Evolutionary conservation across 1,140 invertebrate genomes (phyloP).

Genomic region (Plectrocnemia conspersa): DNA sequence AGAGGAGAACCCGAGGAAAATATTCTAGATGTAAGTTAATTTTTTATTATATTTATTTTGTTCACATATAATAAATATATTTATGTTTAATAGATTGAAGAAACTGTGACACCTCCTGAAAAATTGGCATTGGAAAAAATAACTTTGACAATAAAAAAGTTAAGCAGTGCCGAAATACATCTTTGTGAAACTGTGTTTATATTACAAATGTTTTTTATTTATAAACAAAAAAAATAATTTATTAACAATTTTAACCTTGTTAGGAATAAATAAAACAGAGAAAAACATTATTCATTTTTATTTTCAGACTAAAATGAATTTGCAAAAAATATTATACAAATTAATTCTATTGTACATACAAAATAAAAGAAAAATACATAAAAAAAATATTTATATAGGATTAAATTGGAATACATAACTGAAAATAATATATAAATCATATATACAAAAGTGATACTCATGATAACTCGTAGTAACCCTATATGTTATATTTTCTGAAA

Average conservation of each 20-base stretch:
- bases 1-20: conserved; percentile 69
- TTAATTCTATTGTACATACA: no score
- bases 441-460: no score
- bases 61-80: conserved; percentile 15
- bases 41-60: conserved; percentile 6
- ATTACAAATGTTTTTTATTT: conserved; percentile 56
- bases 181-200: conserved; percentile 72
- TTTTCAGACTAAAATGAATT: no score
- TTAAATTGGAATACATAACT: no score
- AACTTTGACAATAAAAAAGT: conserved; percentile 59
- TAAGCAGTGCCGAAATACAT: conserved; percentile 62
- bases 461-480: no score
- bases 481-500: no score
- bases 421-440: no score
- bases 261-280: background rate
- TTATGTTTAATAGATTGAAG: conserved; percentile 58
- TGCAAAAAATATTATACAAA: no score
- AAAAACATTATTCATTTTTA: background rate
- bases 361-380: no score
- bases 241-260: background rate
- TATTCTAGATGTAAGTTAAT: conserved; percentile 64
- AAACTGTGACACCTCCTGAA: conserved; percentile 75
- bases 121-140: conserved; percentile 63
- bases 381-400: no score
- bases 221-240: conserved; percentile 35